Base-by-base conservation (phyloP, 2,113 vertebrate species). In the Atherinomorus stipes region DNA sequence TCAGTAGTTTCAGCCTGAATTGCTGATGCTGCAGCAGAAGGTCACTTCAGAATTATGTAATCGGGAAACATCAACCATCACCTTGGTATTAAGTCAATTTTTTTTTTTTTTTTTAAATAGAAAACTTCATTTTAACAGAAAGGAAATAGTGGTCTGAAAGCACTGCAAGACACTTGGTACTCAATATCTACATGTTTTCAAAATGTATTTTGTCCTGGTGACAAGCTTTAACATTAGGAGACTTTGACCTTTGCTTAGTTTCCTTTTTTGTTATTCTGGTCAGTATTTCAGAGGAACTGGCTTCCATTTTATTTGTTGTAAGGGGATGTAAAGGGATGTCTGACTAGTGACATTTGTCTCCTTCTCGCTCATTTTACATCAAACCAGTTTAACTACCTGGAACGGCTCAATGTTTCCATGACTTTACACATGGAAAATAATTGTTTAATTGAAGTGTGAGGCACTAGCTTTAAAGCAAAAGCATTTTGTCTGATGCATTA, bases 1-100 rank as follows among this genome's bases (percentile, higher is more conserved):
- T n/a, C 34, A 67, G 15, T 57, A 59, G 45, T 42, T 45, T 19
- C 22, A 19, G 58, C 44, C 16, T 54, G 54, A 60, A 31, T 10
- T 42, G 53, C 44, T 80, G 26, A 73, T 63, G 51, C 49, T 40
- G 23, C 54, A 54, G 26, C 25, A 8, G 21, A 8, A 11, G 31
- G 73, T 45, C 1, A 49, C 19, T 59, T 22, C 22, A 40, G 2
- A 10, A 25, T 66, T 67, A 45, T 65, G 71, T 64, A 58, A 63
- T 50, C n/a, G 28, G 4, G 25, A 61, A 54, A 40, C 9, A 34
- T 0, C 31, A 12, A 60, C n/a, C 23, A 47, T 47, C 22, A 7
- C 2, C 9, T 40, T 9, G 10, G 21, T 37, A 23, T 8, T 0
- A 1, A 9, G 58, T 22, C n/a, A n/a, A n/a, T n/a, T n/a, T n/a